Conservation (phyloP, 2,888 invertebrate species). For the Loripinus fragilis region DNA sequence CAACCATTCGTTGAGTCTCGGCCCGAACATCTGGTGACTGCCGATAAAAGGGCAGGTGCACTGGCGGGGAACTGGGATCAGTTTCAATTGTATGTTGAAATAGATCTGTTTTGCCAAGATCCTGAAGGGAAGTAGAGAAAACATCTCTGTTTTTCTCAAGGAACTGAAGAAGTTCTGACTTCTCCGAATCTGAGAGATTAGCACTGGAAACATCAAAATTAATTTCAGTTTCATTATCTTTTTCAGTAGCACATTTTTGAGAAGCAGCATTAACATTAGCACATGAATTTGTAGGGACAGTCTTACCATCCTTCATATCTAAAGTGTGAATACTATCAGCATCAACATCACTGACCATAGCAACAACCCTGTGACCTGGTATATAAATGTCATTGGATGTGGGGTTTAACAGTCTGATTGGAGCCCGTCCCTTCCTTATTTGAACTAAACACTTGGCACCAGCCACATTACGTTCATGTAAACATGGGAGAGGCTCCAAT, state of each 20-base stretch:
- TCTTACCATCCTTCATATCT: background rate
- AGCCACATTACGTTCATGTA: background rate
- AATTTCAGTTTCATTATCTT: background rate
- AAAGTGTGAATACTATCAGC: background rate
- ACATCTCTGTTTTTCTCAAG: background rate
- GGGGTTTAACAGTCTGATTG: background rate
- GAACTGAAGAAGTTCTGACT: background rate
- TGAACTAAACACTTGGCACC: background rate
- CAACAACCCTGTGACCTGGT: background rate
- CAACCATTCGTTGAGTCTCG: too few species aligned
- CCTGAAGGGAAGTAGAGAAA: background rate
- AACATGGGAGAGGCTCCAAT: background rate
- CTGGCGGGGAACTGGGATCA: background rate
- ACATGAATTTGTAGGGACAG: background rate
- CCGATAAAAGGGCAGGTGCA: background rate
- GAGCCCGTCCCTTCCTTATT: background rate
- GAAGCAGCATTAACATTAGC: slow-evolving; percentile 2
- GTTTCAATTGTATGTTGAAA: background rate
- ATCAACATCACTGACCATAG: background rate
- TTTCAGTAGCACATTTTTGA: background rate
- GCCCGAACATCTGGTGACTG: too few species aligned
- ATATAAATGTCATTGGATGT: background rate
- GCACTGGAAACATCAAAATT: background rate
- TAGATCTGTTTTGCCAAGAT: background rate
- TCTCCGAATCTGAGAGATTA: background rate